These are phyloP conservation scores for Nudaria mundana DNA, from an alignment of 2,888 invertebrate genomes.

Conservation along the genomic window DNA sequence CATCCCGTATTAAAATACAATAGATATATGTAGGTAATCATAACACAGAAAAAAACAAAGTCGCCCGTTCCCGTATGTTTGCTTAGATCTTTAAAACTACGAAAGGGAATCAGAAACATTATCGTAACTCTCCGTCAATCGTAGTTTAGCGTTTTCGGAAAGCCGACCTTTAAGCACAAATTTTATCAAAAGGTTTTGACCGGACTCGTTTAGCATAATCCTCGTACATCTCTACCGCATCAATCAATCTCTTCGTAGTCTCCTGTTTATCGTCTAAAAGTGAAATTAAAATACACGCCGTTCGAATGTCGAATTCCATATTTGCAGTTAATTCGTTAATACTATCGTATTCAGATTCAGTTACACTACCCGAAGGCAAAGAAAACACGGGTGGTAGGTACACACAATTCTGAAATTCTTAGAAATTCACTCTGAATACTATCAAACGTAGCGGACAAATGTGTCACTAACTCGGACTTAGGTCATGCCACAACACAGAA, in stretches of 20 bases:
- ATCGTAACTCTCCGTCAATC: neutral
- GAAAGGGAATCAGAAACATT: constrained; percentile 6
- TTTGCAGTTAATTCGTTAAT: too few relatives aligned
- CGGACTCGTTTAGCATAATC: neutral
- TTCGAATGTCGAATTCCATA: constrained; percentile 1
- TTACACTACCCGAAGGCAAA: neutral
- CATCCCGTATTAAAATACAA: too few relatives aligned
- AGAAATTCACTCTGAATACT: neutral
- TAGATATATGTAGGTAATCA: too few relatives aligned
- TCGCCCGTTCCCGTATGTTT: too few relatives aligned
- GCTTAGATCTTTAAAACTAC: too few relatives aligned
- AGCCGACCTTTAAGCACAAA: constrained; percentile 20
- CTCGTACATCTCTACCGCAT: neutral
- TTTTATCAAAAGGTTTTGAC: constrained; percentile 10
- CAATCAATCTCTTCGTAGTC: neutral
- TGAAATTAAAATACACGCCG: too few relatives aligned
- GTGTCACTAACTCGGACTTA: too few relatives aligned
- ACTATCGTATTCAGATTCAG: too few relatives aligned
- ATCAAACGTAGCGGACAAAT: neutral
- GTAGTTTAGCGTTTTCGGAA: constrained; percentile 8
- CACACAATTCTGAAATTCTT: neutral
- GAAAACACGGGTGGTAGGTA: too few relatives aligned
- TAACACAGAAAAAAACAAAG: too few relatives aligned
- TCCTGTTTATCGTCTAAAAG: neutral
- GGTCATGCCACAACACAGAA: too few relatives aligned